Conservation (phyloP, 2,113 vertebrate genomes). For the Penelope pileata region DNA sequence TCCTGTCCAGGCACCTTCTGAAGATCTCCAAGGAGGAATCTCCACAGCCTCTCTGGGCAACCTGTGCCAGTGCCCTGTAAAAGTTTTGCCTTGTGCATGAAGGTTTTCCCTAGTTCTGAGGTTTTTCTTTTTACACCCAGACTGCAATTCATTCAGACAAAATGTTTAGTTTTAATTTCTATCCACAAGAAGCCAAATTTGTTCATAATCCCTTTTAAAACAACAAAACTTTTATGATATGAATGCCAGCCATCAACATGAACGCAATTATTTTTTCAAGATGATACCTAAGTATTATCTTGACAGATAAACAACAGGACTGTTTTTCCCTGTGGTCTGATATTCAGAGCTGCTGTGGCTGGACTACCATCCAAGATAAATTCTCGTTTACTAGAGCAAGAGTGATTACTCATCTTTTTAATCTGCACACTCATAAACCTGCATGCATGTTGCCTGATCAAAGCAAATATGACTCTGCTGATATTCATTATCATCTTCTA, state of each 20-base stretch:
- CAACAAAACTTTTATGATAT: not conserved
- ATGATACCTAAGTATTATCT: not conserved
- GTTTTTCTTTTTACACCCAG: not conserved
- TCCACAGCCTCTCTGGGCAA: not conserved
- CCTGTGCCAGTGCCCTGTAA: not conserved
- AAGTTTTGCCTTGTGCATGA: not conserved
- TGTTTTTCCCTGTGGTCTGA: not conserved
- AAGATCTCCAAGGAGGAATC: not conserved
- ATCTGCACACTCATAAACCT: not conserved
- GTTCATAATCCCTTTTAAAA: not conserved
- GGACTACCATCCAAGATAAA: not conserved
- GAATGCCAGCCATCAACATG: not conserved
- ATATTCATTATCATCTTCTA: not conserved
- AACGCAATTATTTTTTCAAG: not conserved
- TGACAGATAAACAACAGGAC: not conserved
- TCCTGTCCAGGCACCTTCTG: not conserved
- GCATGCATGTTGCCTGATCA: not conserved
- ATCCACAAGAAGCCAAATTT: not conserved
- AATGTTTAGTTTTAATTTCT: not conserved
- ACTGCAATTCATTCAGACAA: not conserved
- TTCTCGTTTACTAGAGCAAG: not conserved
- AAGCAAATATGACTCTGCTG: not conserved
- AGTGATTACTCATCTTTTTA: not conserved
- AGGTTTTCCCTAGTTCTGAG: not conserved
- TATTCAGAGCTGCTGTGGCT: not conserved